phyloP scores from a whole-genome alignment of 2,888 invertebrate genomes.

The Trachelus iudaicus region DNA sequence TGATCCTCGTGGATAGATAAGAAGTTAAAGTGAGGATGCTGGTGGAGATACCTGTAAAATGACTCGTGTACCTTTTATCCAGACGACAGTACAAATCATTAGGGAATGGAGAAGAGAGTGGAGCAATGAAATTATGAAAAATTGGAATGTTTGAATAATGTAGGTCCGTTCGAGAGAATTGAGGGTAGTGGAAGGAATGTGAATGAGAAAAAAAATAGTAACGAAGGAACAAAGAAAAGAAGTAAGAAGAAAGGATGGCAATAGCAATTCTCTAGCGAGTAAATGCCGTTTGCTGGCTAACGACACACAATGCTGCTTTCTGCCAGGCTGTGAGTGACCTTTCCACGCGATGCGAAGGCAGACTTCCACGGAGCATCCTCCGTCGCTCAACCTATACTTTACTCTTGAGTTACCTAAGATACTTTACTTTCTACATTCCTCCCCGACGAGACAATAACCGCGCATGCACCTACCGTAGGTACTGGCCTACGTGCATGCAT shows the following conservation, averaged over 20 bases:
- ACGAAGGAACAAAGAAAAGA: not conserved
- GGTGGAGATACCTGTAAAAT: not conserved
- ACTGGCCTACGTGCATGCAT: not conserved
- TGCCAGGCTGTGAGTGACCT: constrained; percentile 33
- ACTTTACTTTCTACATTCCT: constrained; percentile 64
- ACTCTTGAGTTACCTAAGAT: constrained; percentile 55
- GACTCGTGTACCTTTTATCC: not conserved
- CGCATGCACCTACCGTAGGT: constrained; percentile 46
- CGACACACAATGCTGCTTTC: not conserved
- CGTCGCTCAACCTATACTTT: constrained; percentile 44
- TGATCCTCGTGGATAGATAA: not conserved
- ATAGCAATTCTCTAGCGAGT: not conserved
- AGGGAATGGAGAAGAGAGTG: not conserved
- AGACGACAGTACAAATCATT: not conserved
- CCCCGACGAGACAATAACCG: constrained; percentile 57
- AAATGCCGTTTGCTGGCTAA: not conserved
- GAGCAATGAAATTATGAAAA: not conserved
- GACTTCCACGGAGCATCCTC: constrained; percentile 44
- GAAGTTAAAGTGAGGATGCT: not conserved
- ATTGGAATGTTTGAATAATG: not conserved
- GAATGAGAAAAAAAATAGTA: not conserved
- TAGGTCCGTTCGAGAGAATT: not conserved
- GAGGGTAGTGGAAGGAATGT: not conserved
- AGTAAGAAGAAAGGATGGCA: not conserved
- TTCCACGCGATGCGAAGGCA: constrained; percentile 29